These are phyloP conservation scores for Agonopterix arenella DNA, from an alignment of 2,888 invertebrate genomes.

Conservation along the genomic window DNA sequence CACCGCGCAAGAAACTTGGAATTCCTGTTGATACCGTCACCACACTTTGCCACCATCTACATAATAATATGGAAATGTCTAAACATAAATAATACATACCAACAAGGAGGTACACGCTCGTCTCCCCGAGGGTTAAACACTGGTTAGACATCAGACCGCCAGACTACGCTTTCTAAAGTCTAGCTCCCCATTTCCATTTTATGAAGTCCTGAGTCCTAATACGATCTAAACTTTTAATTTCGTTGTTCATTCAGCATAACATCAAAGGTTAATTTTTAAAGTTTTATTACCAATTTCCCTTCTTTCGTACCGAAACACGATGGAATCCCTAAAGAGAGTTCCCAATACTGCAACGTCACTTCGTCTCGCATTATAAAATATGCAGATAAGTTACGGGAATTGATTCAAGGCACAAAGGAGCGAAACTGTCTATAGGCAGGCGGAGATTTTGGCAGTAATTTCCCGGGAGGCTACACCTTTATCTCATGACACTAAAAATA, in stretches of 20 bases:
- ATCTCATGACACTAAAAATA: conserved; percentile 63
- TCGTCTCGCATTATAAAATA: conserved; percentile 70
- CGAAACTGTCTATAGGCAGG: conserved; percentile 57
- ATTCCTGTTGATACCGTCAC: conserved; percentile 18
- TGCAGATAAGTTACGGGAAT: conserved; percentile 75
- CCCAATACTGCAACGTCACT: conserved; percentile 51
- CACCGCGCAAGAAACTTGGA: conserved; percentile 15
- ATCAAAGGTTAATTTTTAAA: conserved; percentile 9
- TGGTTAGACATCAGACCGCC: not conserved
- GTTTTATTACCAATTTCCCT: conserved; percentile 22
- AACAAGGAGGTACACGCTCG: conserved; percentile 7
- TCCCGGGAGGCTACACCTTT: conserved; percentile 66
- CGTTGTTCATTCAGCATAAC: not conserved
- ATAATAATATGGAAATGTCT: conserved; percentile 17
- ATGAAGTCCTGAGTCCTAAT: no score
- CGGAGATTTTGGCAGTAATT: conserved; percentile 71
- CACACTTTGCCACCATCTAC: conserved; percentile 14
- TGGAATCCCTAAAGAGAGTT: conserved; percentile 40
- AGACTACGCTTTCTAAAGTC: not conserved
- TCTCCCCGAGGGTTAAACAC: not conserved
- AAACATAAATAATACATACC: conserved; percentile 11
- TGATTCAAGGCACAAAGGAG: conserved; percentile 72
- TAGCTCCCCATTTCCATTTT: not conserved
- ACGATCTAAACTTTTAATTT: not conserved
- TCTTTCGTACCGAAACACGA: conserved; percentile 27